These are phyloP conservation scores for Amblyteles armatorius DNA, from an alignment of 2,888 invertebrate species.

Conservation along the genomic window DNA sequence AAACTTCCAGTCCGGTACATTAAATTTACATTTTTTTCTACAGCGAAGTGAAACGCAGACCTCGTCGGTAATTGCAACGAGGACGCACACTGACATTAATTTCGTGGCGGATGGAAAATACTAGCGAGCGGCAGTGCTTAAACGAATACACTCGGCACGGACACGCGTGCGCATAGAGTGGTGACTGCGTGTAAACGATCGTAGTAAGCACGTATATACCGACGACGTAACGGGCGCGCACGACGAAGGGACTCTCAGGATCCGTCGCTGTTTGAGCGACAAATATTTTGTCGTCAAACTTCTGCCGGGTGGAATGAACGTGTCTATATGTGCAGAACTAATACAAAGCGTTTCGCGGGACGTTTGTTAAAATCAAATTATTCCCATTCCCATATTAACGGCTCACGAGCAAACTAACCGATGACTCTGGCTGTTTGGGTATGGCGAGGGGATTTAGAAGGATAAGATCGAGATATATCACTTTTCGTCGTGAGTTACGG, in stretches of 20 bases:
- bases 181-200: conserved; percentile 42
- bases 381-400: conserved; percentile 68
- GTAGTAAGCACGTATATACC: conserved; percentile 31
- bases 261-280: conserved; percentile 84
- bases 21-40: background rate
- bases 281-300: conserved; percentile 85
- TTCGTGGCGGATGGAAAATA: conserved; percentile 29
- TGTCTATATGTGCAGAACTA: conserved; percentile 84
- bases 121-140: conserved; percentile 6
- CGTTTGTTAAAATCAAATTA: conserved; percentile 83
- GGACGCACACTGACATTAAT: conserved; percentile 29
- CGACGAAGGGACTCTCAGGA: conserved; percentile 79
- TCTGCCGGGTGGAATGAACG: conserved; percentile 82
- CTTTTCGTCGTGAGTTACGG: background rate
- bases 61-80: conserved; percentile 6
- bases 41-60: conserved; percentile 37
- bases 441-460: background rate
- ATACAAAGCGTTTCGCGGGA: conserved; percentile 83
- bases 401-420: conserved; percentile 48
- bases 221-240: conserved; percentile 59
- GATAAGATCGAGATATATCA: conserved; percentile 8
- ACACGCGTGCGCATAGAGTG: background rate
- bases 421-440: background rate
- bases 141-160: background rate
- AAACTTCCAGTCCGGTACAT: no score